phyloP scores from a whole-genome alignment of 2,797 vertebrate genomes.

The Cryptoblepharus egeriae region DNA sequence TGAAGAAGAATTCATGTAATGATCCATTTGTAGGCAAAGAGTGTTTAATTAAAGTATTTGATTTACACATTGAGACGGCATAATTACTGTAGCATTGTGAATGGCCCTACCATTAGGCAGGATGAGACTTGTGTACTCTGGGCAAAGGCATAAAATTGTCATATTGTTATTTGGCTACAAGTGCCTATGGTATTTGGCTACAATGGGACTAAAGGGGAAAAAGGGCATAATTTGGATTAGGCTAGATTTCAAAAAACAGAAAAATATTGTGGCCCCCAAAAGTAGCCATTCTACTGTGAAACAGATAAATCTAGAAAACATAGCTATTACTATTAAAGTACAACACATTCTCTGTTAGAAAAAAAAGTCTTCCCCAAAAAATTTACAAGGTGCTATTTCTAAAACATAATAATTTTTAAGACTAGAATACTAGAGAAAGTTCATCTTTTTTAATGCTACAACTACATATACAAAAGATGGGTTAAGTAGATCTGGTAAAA shows the following conservation, averaged over 20 bases:
- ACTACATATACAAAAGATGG: no score
- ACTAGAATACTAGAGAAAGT: neutral
- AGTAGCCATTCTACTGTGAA: neutral
- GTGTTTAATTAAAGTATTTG: neutral
- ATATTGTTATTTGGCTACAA: neutral
- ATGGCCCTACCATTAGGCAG: neutral
- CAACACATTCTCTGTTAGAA: neutral
- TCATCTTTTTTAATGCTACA: neutral
- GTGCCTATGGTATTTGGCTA: neutral
- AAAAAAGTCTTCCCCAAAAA: neutral
- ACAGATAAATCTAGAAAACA: neutral
- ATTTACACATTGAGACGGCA: neutral
- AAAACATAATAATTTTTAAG: neutral
- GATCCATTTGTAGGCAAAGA: neutral
- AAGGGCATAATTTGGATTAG: no score
- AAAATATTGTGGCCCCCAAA: conserved; percentile 25
- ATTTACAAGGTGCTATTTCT: neutral
- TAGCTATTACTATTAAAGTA: neutral
- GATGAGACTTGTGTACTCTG: neutral
- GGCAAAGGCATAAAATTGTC: neutral
- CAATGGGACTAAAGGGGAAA: no score
- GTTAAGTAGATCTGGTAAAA: neutral
- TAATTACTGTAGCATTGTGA: neutral
- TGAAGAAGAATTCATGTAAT: no score
- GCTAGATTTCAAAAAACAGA: neutral